phyloP scores from a whole-genome alignment of 1,140 invertebrate genomes.

The Melitaea cinxia region DNA sequence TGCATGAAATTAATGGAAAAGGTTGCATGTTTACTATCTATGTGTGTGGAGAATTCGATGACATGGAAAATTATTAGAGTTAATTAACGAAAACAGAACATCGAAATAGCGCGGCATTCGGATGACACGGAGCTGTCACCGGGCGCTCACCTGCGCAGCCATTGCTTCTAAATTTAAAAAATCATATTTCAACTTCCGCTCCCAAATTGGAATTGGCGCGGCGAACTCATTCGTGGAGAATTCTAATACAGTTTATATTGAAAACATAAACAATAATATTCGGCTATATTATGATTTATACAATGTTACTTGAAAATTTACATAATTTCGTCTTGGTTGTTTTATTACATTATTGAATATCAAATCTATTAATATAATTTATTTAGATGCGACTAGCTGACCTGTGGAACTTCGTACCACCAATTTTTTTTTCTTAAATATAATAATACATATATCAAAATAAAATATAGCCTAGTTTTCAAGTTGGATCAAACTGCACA shows the following conservation, averaged over 20 bases:
- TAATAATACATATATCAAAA: too few relatives aligned
- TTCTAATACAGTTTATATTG: conserved; percentile 39
- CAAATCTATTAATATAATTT: neutral
- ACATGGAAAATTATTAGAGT: conserved; percentile 17
- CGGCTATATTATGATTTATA: neutral
- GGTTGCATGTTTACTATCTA: neutral
- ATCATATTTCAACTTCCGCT: conserved; percentile 77
- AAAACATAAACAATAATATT: conserved; percentile 31
- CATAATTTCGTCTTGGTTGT: neutral
- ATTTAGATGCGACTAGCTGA: too few relatives aligned
- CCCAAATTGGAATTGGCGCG: conserved; percentile 72
- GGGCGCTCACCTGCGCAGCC: conserved; percentile 70
- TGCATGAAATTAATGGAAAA: too few relatives aligned
- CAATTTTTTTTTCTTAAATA: too few relatives aligned
- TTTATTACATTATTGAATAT: neutral
- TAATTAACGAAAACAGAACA: conserved; percentile 56
- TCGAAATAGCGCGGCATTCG: conserved; percentile 46
- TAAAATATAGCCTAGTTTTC: too few relatives aligned
- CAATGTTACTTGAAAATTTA: conserved; percentile 1
- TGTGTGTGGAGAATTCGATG: neutral
- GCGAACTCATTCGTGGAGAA: conserved; percentile 43
- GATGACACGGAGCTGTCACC: conserved; percentile 59
- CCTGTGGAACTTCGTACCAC: too few relatives aligned
- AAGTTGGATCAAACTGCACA: too few relatives aligned
- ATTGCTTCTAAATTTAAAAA: conserved; percentile 77